Evolutionary conservation across 2,797 vertebrate genomes (phyloP), one percentile per base, ranked within the genome.

Genomic region (Borostomias antarcticus): DNA sequence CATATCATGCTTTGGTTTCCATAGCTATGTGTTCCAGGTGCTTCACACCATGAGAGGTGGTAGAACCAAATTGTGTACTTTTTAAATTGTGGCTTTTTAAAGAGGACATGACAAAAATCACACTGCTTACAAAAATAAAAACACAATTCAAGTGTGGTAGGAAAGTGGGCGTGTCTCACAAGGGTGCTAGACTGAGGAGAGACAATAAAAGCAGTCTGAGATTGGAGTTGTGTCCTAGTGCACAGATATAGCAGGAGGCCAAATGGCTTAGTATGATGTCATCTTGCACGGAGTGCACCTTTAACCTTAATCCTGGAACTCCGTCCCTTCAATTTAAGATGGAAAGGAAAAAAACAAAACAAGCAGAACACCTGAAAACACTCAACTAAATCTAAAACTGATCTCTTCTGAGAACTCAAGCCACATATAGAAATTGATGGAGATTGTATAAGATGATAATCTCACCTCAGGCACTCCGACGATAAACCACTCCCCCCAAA

Each of bases 1-100:
- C 54, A 77, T 72, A 40, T 73, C 58, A 57, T 66, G 70, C 80
- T 86, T 86, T 84, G 84, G 82, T 81, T 84, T 83, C 74, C 66
- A 73, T 73, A 77, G 75, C 66, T 51, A 77, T 56, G 48, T 4
- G 33, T 56, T 32, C 29, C 29, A 69, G 60, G 73, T 64, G 60
- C 58, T 67, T 59, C 53, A 45, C 62, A 69, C 63, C 72, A 52
- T 53, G 51, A 68, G 25, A 53, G 37, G 29, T 51, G 51, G 60
- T 53, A 33, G 19, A 43, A 50, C 53, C 33, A 52, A 37, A 58
- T 53, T 52, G 30, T 33, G 21, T 26, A 26, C 35, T 57, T n/a
- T 57, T 45, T 25, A 45, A 33, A 9, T n/a, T 62, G n/a, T n/a
- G 29, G 33, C 26, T 33, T 25, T 17, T 51, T 50, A 26, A 1